These are phyloP conservation scores for Ambastaia sidthimunki DNA, from an alignment of 2,797 vertebrate genomes.

Conservation along the genomic window DNA sequence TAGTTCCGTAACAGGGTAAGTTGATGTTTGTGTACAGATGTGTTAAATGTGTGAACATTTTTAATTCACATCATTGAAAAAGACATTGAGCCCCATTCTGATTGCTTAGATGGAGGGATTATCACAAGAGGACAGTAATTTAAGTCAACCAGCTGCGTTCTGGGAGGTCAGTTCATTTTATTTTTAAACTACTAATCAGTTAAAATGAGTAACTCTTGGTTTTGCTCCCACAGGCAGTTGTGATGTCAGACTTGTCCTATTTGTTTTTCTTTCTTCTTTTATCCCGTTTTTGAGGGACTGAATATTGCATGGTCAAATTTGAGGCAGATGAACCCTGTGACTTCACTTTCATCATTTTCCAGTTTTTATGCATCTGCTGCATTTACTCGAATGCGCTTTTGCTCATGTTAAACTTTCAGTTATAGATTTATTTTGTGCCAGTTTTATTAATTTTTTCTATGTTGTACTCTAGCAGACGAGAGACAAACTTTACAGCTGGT, in stretches of 20 bases:
- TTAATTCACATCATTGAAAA: conserved; percentile 93
- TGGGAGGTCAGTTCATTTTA: conserved; percentile 99
- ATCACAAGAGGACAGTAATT: conserved; percentile 99
- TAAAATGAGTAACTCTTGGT: conserved; percentile 60
- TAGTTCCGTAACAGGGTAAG: conserved; percentile 25
- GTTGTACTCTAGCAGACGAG: conserved; percentile 29
- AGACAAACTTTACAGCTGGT: conserved; percentile 46
- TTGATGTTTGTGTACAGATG: conserved; percentile 34
- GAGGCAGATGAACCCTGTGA: conserved; percentile 6
- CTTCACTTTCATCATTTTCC: conserved; percentile 23
- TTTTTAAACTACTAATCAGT: conserved; percentile 92
- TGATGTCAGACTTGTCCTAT: conserved; percentile 42
- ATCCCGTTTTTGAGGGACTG: conserved; percentile 30
- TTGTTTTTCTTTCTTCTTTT: conserved; percentile 35
- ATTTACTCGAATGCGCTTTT: conserved; percentile 35
- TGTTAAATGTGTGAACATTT: conserved; percentile 80
- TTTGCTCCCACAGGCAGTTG: conserved; percentile 44
- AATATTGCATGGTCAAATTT: conserved; percentile 47
- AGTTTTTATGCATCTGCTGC: conserved; percentile 30
- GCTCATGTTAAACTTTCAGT: conserved; percentile 14
- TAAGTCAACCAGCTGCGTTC: conserved; percentile 99
- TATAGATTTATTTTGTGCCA: conserved; percentile 30
- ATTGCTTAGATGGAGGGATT: conserved; percentile 99
- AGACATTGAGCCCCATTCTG: conserved; percentile 99
- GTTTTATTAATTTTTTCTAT: conserved; percentile 25